Conservation (phyloP, 2,113 vertebrate genomes). For the Pterocles gutturalis region DNA sequence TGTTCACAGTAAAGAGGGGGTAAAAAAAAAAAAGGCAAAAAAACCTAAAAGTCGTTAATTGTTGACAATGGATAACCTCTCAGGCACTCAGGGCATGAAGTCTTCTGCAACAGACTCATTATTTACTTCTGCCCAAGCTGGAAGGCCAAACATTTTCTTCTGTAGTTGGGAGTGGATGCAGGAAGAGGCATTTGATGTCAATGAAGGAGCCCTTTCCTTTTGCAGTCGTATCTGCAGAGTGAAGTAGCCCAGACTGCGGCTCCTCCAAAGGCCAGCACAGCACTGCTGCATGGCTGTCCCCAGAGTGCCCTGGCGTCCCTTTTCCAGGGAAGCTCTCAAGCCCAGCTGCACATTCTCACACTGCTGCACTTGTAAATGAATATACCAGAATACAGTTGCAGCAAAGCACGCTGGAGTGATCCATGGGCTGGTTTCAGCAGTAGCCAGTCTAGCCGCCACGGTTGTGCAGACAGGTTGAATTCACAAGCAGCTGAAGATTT, state of each 20-base stretch:
- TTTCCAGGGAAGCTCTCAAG: not conserved
- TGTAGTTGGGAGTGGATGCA: not conserved
- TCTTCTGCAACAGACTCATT: not conserved
- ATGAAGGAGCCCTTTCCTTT: not conserved
- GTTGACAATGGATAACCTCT: not conserved
- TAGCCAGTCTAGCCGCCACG: not conserved
- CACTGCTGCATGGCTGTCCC: not conserved
- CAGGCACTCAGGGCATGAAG: not conserved
- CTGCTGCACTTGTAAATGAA: not conserved
- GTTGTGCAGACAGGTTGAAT: not conserved
- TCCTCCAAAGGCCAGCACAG: not conserved
- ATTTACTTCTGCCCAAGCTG: not conserved
- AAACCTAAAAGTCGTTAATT: not conserved
- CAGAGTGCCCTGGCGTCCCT: not conserved
- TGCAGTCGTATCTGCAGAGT: not conserved
- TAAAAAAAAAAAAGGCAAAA: not conserved
- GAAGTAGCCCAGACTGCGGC: not conserved
- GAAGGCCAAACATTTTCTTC: not conserved
- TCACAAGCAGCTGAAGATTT: not conserved
- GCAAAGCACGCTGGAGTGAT: not conserved
- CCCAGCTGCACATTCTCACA: not conserved
- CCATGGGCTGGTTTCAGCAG: not conserved
- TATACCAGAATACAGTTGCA: not conserved
- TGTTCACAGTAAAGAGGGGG: not conserved
- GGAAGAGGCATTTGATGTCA: not conserved